These are phyloP conservation scores for Drosophila watanabei DNA, from an alignment of 1,140 invertebrate genomes.

Conservation along the genomic window DNA sequence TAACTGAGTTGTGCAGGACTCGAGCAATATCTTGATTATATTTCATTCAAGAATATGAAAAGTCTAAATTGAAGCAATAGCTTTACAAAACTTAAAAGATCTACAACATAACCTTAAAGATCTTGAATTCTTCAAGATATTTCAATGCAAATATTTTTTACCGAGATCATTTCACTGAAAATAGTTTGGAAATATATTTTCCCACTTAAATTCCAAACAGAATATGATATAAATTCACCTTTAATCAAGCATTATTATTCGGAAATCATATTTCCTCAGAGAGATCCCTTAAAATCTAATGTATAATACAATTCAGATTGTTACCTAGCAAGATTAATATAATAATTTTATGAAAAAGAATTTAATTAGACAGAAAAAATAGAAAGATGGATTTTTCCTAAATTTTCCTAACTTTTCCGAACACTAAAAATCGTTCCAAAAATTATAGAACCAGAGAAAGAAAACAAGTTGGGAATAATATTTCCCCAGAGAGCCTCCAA, in stretches of 20 bases:
- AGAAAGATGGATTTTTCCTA: too few species aligned
- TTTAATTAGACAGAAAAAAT: too few species aligned
- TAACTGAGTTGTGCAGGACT: conserved; percentile 39
- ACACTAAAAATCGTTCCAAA: not conserved
- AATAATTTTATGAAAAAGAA: too few species aligned
- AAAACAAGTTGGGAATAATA: not conserved
- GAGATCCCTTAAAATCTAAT: not conserved
- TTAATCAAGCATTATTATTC: too few species aligned
- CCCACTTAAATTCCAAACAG: too few species aligned
- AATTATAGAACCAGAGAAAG: not conserved
- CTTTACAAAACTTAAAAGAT: too few species aligned
- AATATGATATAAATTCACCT: too few species aligned
- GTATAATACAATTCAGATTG: not conserved
- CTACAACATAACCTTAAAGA: too few species aligned
- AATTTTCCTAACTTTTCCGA: too few species aligned
- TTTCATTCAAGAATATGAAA: not conserved
- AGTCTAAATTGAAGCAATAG: not conserved
- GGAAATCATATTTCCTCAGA: not conserved
- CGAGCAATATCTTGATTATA: not conserved
- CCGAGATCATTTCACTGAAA: conserved; percentile 13
- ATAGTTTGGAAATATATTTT: not conserved
- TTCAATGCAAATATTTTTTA: not conserved
- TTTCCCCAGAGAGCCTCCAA: not conserved
- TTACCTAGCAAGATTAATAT: too few species aligned
- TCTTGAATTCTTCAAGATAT: not conserved